phyloP scores from a whole-genome alignment of 2,888 invertebrate genomes.

The Phengaris arion region DNA sequence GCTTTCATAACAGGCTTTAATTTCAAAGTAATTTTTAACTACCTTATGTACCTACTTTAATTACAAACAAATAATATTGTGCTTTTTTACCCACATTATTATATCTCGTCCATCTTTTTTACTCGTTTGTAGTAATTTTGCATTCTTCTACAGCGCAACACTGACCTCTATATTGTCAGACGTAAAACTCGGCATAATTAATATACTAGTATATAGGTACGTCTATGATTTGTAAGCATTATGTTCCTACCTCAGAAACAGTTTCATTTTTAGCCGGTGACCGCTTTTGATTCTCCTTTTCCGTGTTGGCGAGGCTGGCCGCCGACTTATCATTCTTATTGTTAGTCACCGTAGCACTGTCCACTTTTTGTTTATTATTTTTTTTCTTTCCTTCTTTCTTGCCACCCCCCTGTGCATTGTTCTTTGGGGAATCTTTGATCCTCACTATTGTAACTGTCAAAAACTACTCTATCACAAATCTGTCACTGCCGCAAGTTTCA shows the following conservation, averaged over 20 bases:
- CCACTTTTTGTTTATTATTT: slow-evolving; percentile 80
- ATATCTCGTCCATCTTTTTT: too few relatives aligned
- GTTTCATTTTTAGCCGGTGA: slow-evolving; percentile 56
- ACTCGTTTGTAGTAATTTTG: not conserved
- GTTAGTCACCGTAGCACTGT: slow-evolving; percentile 72
- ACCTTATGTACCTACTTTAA: too few relatives aligned
- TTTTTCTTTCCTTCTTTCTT: slow-evolving; percentile 83
- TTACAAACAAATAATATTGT: too few relatives aligned
- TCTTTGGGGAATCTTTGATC: slow-evolving; percentile 81
- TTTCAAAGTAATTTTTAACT: too few relatives aligned
- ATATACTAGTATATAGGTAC: not conserved
- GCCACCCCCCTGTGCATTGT: slow-evolving; percentile 80
- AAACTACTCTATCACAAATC: slow-evolving; percentile 36
- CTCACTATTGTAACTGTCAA: slow-evolving; percentile 83
- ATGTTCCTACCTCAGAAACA: slow-evolving; percentile 56
- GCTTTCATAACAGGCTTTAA: too few relatives aligned
- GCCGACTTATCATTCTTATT: slow-evolving; percentile 60
- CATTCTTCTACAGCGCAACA: not conserved
- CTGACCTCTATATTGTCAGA: too few relatives aligned
- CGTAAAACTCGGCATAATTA: too few relatives aligned
- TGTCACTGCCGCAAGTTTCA: slow-evolving; percentile 8
- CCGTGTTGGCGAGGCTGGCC: slow-evolving; percentile 59
- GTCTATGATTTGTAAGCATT: not conserved
- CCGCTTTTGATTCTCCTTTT: slow-evolving; percentile 58
- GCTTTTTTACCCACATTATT: too few relatives aligned